phyloP scores from a whole-genome alignment of 2,113 vertebrate genomes.

The Symphodus melops region DNA sequence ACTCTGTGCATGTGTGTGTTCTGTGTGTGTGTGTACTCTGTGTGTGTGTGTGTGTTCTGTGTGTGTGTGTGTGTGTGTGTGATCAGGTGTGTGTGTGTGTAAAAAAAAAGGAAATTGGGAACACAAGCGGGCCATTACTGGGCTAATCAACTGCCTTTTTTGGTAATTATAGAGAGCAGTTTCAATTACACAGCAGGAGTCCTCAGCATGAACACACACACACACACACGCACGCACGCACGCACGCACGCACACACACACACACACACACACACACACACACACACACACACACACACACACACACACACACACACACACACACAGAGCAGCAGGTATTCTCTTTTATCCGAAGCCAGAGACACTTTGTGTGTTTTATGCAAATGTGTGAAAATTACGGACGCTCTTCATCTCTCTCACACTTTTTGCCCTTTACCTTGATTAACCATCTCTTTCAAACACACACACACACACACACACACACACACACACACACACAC shows the following conservation, averaged over 20 bases:
- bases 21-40: neutral
- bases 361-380: slow-evolving; percentile 1
- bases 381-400: slow-evolving; percentile 1
- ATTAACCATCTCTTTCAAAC: neutral
- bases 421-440: neutral
- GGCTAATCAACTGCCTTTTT: slow-evolving; percentile 69
- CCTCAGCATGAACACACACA: slow-evolving; percentile 29
- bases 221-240: slow-evolving; percentile 10
- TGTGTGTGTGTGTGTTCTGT: neutral
- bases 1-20: slow-evolving; percentile 8
- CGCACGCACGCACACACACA: slow-evolving; percentile 5
- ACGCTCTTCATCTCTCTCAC: neutral
- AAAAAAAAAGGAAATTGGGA: slow-evolving; percentile 30
- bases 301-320: slow-evolving; percentile 7
- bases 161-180: slow-evolving; percentile 65
- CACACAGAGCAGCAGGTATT: slow-evolving; percentile 7
- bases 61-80: slow-evolving; percentile 19
- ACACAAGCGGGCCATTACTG: slow-evolving; percentile 48
- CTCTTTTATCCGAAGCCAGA: slow-evolving; percentile 2
- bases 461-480: neutral
- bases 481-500: neutral
- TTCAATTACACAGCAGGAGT: slow-evolving; percentile 58
- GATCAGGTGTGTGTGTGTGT: slow-evolving; percentile 29
- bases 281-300: slow-evolving; percentile 15
- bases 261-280: slow-evolving; percentile 5